phyloP scores from a whole-genome alignment of 2,797 vertebrate species.

The Gymnoscopelus braueri region DNA sequence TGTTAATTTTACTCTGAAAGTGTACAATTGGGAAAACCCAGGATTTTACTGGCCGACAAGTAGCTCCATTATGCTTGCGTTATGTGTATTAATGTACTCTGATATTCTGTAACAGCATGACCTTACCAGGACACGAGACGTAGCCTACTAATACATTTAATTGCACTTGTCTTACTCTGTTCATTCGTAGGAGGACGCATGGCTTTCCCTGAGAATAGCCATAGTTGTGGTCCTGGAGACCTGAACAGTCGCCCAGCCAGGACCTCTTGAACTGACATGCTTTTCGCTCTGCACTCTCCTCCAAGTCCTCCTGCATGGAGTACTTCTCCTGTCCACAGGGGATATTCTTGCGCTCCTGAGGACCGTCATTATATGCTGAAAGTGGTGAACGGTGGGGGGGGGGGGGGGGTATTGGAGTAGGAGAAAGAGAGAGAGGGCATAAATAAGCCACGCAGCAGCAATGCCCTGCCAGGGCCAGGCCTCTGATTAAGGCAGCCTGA shows the following conservation, averaged over 20 bases:
- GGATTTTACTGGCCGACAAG: too few relatives aligned
- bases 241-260: conserved; percentile 91
- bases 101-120: too few relatives aligned
- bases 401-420: conserved; percentile 15
- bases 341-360: conserved; percentile 92
- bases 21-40: too few relatives aligned
- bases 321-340: conserved; percentile 85
- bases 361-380: conserved; percentile 90
- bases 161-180: conserved; percentile 83
- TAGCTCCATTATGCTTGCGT: too few relatives aligned
- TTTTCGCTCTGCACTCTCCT: conserved; percentile 87
- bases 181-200: conserved; percentile 96
- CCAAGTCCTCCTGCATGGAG: conserved; percentile 89
- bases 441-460: conserved; percentile 79
- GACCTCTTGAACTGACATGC: conserved; percentile 97
- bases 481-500: conserved; percentile 77
- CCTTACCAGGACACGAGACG: too few relatives aligned
- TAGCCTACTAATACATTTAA: neutral
- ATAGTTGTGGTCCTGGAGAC: conserved; percentile 86
- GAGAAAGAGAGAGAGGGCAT: conserved; percentile 56
- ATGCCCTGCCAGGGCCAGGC: conserved; percentile 73
- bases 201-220: conserved; percentile 93
- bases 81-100: too few relatives aligned
- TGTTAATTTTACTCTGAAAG: conserved; percentile 3
- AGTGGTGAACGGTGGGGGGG: conserved; percentile 20